A percentile compares a stretch with the other conserved stretches of the same genome.
Conservation (phyloP, 2,888 invertebrate genomes). For the Cotesia congregata region DNA sequence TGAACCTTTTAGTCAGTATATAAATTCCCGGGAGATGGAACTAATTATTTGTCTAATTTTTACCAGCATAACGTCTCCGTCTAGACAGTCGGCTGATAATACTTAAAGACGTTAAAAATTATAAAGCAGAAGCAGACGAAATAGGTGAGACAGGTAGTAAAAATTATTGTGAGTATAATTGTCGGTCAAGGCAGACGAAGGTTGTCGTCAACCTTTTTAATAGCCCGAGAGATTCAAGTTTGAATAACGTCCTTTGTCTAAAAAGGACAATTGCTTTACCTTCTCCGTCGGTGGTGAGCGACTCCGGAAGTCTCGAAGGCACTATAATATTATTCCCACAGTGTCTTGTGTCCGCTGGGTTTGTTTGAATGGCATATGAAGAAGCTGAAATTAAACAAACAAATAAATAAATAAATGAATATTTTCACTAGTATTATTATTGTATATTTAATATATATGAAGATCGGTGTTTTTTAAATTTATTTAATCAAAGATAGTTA, state of each 20-base stretch:
- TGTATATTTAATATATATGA: too few relatives aligned
- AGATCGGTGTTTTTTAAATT: too few relatives aligned
- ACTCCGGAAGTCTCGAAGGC: slow-evolving; percentile 79
- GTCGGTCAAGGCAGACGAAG: slow-evolving; percentile 28
- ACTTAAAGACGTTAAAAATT: slow-evolving; percentile 15
- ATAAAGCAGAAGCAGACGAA: background rate
- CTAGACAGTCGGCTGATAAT: slow-evolving; percentile 5
- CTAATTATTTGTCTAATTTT: background rate
- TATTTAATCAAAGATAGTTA: too few relatives aligned
- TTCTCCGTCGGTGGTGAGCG: slow-evolving; percentile 87
- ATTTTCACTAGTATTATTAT: background rate
- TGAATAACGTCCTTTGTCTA: slow-evolving; percentile 57
- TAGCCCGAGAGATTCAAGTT: slow-evolving; percentile 1
- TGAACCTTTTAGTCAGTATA: background rate
- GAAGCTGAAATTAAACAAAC: slow-evolving; percentile 64
- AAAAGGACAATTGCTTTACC: slow-evolving; percentile 67
- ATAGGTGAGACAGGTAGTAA: slow-evolving; percentile 1
- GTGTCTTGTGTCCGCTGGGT: slow-evolving; percentile 75
- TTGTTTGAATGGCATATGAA: slow-evolving; percentile 75
- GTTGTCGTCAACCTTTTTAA: slow-evolving; percentile 26
- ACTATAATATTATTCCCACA: slow-evolving; percentile 74
- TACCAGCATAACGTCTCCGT: background rate
- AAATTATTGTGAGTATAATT: slow-evolving; percentile 5
- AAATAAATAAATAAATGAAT: slow-evolving; percentile 8
- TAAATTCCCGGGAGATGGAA: background rate